Base-by-base conservation (phyloP, 92 coral and sea anemone genomes). In the Epizoanthus scotinus region DNA sequence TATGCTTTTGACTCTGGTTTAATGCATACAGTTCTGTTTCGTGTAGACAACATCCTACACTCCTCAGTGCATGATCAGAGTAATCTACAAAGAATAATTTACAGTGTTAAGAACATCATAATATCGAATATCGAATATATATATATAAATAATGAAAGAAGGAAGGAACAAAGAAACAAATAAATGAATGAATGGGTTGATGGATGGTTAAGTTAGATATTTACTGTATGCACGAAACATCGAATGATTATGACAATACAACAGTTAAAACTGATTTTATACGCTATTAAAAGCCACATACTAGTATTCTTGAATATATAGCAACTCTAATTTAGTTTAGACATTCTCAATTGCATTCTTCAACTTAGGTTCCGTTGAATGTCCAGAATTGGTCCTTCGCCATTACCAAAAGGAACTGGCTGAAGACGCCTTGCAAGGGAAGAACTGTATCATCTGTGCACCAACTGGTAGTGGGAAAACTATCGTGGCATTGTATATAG, bases 391-490 rank as follows among this genome's bases (percentile, higher is more conserved):
- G 15, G 54, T 10, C 38, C 85, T 91, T 25, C 78, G 91, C 15
- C 63, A 78, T 27, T 86, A 83, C 67, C 95, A 91, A 67, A 49
- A 78, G 19, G 95, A 91, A 60, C 85, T 89, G 15, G 87, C 90
- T 0, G 21, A 79, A 50, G 88, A 86, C 4, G 95, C 95, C 0
- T 25, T 91, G 25, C 92, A 91, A 50, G 92, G 95, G 22, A 65
- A 75, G 49, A 91, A 91, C 54, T 73, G 90, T 27, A 89, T 91
- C 77, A 89, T 91, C 78, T 91, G 95, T 50, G 90, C 95, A 21
- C 95, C 95, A 2, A 91, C 95, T 0, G 91, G 88, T 40, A 89
- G 90, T 42, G 95, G 95, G 6, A 91, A 91, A 77, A 91, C 95
- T 38, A 86, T 88, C 42, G 95, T 88, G 64, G 95, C 95, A 24